Conservation (phyloP, 1,140 invertebrate species). For the Meloidogyne chitwoodi region DNA sequence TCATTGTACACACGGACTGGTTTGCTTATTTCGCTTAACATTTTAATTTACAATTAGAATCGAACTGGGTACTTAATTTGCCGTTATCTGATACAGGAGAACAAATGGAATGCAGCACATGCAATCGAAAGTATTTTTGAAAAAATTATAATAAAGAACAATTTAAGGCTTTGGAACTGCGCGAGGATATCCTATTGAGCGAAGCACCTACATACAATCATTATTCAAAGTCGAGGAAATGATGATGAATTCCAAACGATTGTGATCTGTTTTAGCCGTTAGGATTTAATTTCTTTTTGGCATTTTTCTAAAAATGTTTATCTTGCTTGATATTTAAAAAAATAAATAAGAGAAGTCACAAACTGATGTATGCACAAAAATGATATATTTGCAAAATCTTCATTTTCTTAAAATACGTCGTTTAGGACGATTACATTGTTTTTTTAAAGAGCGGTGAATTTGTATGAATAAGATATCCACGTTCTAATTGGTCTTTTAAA, state of each 20-base stretch:
- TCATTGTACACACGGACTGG: constrained; percentile 80
- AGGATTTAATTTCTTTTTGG: too few relatives aligned
- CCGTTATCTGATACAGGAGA: constrained; percentile 60
- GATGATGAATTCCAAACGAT: neutral
- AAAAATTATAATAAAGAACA: neutral
- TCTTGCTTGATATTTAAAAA: too few relatives aligned
- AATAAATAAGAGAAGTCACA: too few relatives aligned
- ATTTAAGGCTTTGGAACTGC: neutral
- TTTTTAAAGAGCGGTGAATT: constrained; percentile 42
- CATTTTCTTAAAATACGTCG: constrained; percentile 14
- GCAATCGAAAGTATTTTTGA: neutral
- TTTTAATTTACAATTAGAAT: constrained; percentile 63
- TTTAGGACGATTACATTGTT: constrained; percentile 10
- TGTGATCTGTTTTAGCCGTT: too few relatives aligned
- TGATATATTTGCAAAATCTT: neutral
- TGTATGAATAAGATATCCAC: constrained; percentile 22
- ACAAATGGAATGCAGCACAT: neutral
- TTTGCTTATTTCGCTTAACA: neutral
- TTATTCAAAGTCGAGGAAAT: neutral
- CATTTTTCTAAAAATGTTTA: too few relatives aligned
- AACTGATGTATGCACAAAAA: too few relatives aligned
- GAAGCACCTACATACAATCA: neutral
- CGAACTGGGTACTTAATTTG: constrained; percentile 81
- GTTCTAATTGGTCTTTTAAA: constrained; percentile 24
- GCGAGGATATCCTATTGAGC: constrained; percentile 1